Percentiles rank a stretch among this genome's conserved stretches.
These are phyloP conservation scores for Leucophora obtusa DNA, from an alignment of 2,888 invertebrate genomes.

Conservation along the genomic window DNA sequence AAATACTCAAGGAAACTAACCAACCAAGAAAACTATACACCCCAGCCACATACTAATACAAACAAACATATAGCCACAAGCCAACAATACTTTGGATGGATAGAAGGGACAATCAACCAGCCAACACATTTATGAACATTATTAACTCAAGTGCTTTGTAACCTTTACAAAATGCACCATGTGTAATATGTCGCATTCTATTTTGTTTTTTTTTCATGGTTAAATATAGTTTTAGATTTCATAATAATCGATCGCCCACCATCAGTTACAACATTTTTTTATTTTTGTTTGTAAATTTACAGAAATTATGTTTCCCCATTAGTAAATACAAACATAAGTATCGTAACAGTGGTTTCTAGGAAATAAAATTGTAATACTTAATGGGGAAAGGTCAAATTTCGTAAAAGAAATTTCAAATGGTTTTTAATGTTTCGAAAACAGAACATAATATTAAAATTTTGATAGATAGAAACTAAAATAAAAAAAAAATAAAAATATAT, in stretches of 20 bases:
- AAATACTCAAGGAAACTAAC: slow-evolving; percentile 25
- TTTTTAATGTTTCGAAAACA: background rate
- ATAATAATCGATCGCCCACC: slow-evolving; percentile 46
- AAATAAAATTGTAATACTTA: background rate
- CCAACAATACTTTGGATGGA: background rate
- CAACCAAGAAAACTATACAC: slow-evolving; percentile 19
- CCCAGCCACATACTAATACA: background rate
- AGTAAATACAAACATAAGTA: background rate
- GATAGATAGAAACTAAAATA: too few species aligned
- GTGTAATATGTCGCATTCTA: slow-evolving; percentile 22
- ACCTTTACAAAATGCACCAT: slow-evolving; percentile 31
- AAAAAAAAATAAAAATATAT: too few species aligned
- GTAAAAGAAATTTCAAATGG: background rate
- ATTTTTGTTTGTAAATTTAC: slow-evolving; percentile 16
- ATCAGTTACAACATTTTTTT: background rate
- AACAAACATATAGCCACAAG: background rate
- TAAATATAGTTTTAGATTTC: slow-evolving; percentile 41
- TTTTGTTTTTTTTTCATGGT: slow-evolving; percentile 12
- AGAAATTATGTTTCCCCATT: slow-evolving; percentile 14
- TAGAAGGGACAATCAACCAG: slow-evolving; percentile 19
- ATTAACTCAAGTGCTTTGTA: slow-evolving; percentile 38
- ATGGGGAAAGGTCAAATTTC: slow-evolving; percentile 2
- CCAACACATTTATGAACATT: slow-evolving; percentile 6
- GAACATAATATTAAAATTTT: too few species aligned
- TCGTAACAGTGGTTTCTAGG: background rate